Conservation (phyloP, 2,888 invertebrate species). For the Cataglyphis livida region DNA sequence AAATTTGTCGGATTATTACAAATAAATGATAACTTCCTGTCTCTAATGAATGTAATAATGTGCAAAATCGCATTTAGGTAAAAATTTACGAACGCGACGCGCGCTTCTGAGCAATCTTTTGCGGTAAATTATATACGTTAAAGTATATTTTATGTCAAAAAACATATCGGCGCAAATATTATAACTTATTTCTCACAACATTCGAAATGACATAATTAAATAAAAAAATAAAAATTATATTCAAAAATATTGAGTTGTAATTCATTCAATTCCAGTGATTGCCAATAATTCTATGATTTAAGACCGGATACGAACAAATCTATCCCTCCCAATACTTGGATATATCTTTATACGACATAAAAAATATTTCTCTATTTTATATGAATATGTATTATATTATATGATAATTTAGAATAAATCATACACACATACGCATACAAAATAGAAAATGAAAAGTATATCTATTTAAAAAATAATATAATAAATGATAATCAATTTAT, state of each 20-base stretch:
- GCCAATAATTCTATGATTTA: background rate
- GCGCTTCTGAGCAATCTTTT: background rate
- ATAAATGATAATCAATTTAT: too few relatives aligned
- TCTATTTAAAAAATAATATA: too few relatives aligned
- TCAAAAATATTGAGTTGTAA: background rate
- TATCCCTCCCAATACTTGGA: too few relatives aligned
- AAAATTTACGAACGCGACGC: slow-evolving; percentile 8
- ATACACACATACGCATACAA: too few relatives aligned
- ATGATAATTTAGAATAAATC: too few relatives aligned
- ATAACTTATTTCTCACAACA: background rate
- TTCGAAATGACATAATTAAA: background rate
- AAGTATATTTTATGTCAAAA: background rate
- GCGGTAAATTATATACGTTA: slow-evolving; percentile 6
- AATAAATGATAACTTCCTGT: slow-evolving; percentile 33
- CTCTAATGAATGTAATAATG: background rate
- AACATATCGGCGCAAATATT: background rate
- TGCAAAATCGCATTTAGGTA: slow-evolving; percentile 8
- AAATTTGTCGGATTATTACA: slow-evolving; percentile 23
- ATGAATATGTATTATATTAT: too few relatives aligned
- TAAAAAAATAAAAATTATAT: background rate
- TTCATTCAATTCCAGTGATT: background rate
- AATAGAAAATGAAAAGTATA: too few relatives aligned
- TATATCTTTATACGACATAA: too few relatives aligned
- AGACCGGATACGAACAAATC: too few relatives aligned
- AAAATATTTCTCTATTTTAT: too few relatives aligned